phyloP scores from a whole-genome alignment of 2,888 invertebrate species.

The Drosophila neonasuta region DNA sequence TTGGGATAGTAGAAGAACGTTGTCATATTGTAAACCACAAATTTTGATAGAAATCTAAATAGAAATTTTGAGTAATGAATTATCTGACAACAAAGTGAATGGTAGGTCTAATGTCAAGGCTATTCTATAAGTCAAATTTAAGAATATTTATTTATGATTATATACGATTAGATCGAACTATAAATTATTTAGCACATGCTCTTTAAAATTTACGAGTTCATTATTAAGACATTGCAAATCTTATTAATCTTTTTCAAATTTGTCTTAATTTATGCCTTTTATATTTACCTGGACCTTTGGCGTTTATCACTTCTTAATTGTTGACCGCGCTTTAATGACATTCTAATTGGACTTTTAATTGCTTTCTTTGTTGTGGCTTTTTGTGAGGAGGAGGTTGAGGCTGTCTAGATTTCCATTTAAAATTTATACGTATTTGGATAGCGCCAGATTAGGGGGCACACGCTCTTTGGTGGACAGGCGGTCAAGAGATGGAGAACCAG shows the following conservation, averaged over 20 bases:
- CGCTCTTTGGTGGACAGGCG: slow-evolving; percentile 16
- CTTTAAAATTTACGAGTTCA: slow-evolving; percentile 16
- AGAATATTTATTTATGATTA: background rate
- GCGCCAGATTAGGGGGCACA: slow-evolving; percentile 52
- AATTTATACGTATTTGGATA: slow-evolving; percentile 37
- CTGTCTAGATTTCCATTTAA: slow-evolving; percentile 38
- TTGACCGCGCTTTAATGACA: slow-evolving; percentile 57
- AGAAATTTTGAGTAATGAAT: background rate
- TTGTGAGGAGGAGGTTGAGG: background rate
- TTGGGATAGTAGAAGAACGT: slow-evolving; percentile 91
- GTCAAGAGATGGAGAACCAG: slow-evolving; percentile 20
- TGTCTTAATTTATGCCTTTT: slow-evolving; percentile 43
- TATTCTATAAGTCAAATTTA: background rate
- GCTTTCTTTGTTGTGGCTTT: slow-evolving; percentile 46
- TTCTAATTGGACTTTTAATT: slow-evolving; percentile 72
- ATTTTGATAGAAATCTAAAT: slow-evolving; percentile 27
- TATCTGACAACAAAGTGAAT: slow-evolving; percentile 5
- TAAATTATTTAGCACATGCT: slow-evolving; percentile 15
- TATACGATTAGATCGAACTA: background rate
- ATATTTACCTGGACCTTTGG: slow-evolving; percentile 37
- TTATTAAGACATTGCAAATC: slow-evolving; percentile 27
- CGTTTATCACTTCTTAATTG: slow-evolving; percentile 56
- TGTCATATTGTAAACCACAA: slow-evolving; percentile 83
- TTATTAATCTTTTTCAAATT: slow-evolving; percentile 15
- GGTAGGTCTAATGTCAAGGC: background rate